phyloP scores from a whole-genome alignment of 2,797 vertebrate genomes.

The Alca torda region DNA sequence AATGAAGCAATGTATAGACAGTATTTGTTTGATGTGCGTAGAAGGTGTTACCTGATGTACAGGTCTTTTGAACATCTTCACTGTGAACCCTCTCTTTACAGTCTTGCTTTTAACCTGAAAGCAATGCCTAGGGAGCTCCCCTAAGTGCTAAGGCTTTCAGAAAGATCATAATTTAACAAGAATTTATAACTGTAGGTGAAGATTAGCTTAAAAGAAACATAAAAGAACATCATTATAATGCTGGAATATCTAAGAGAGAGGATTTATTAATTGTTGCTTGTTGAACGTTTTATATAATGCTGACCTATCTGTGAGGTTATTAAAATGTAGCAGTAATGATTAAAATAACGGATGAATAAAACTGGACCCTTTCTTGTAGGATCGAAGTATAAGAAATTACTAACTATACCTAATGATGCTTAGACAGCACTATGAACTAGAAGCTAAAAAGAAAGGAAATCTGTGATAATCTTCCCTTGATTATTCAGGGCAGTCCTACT shows the following conservation, averaged over 20 bases:
- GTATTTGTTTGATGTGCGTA: not conserved
- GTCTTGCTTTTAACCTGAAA: not conserved
- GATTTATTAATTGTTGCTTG: constrained; percentile 1
- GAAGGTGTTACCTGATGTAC: not conserved
- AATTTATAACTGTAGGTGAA: not conserved
- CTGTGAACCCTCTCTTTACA: not conserved
- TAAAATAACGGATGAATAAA: constrained; percentile 32
- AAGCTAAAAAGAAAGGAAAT: constrained; percentile 36
- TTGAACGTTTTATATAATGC: not conserved
- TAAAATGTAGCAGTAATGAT: not conserved
- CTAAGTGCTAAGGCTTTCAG: not conserved
- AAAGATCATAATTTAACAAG: not conserved
- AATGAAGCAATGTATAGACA: not conserved
- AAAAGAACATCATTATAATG: not conserved
- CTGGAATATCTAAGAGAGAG: not conserved
- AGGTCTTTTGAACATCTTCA: not conserved
- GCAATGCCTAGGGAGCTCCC: not conserved
- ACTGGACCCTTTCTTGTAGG: not conserved
- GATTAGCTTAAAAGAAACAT: not conserved
- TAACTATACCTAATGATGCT: constrained; percentile 12
- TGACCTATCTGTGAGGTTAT: not conserved
- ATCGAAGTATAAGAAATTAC: constrained; percentile 13
- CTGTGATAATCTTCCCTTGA: not conserved
- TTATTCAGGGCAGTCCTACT: not conserved
- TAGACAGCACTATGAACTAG: not conserved